Base-by-base conservation (phyloP, 92 coral and sea anemone species). In the Scolanthus callimorphus region DNA sequence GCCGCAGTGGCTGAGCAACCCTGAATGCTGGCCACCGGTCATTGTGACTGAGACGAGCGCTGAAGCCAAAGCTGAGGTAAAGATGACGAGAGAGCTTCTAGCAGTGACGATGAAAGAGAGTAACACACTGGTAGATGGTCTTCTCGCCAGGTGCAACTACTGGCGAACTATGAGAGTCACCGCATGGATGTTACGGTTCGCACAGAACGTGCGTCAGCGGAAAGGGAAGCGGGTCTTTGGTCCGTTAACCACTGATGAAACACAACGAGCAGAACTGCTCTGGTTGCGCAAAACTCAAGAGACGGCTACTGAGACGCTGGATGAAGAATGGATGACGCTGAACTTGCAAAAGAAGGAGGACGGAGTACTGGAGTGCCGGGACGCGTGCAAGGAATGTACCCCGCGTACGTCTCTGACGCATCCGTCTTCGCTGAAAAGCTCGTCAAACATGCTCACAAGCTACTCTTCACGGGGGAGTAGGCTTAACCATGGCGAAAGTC, bases 1-100 rank as follows among this genome's bases (percentile, higher is more conserved):
- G 27, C 85, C 85, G 43, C 73, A 61, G 48, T 83, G 85, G 90
- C 70, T 83, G 38, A 34, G 63, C 20, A 72, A 83, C 30, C 77
- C 70, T 45, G 60, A 21, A 39, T 59, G 44, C 29, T 83, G 90
- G 90, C 81, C 85, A 51, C 50, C 54, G 15, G 59, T 72, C 70
- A 82, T 78, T 26, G 65, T 49, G 29, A 71, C 81, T 47, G 24
- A 57, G 44, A 55, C 59, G 65, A 78, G 53, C 48, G 59, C 57
- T 0, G 90, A 84, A 65, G 62, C 81, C 15, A 75, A 66, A 63
- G 78, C 76, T 41, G 85, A 83, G 50, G 52, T 63, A 22, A 84
- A 84, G 47, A 59, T 62, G 37, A 67, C 70, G 55, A 78, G 65
- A 63, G 69, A 84, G 49, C 30, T 78, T 22, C 72, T 84, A 39